Evolutionary conservation across 1,140 invertebrate species (phyloP), one percentile per base, ranked within the genome.

Genomic region (Drosophila kepulauana): DNA sequence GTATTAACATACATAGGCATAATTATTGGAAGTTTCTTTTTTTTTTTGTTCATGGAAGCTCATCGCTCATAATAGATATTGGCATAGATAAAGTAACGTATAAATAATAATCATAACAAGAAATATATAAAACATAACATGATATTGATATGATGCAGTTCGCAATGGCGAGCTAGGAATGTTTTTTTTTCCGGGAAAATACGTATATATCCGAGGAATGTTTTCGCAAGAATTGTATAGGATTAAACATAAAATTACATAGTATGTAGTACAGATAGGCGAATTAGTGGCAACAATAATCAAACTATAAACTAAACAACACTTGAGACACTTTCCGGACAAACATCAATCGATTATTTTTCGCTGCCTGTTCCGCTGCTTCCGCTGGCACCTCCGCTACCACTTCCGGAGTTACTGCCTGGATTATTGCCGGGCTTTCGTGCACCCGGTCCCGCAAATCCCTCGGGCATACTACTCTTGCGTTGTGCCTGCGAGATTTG

Each of bases 401-500:
- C 58, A 1, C 33, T 33, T 8, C 35, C 35, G 10, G 35, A 25
- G 20, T 25, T 25, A 3, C 20, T 25, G 20, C 20, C 20, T 20
- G 45, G 41, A 13, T 4, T n/a, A 43, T 13, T 13, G 20, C 4
- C 56, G 48, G 4, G 28, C 8, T 48, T 38, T 13, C 28, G n/a
- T 16, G 52, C 46, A 30, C 58, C 68, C 58, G 57, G 69, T 48
- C 5, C 33, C 20, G 16, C 63, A 6, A 81, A 75, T n/a, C 79
- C 79, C 30, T 85, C 82, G n/a, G 84, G 91, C 87, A 89, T 92
- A 72, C 91, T 92, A 58, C 82, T 91, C 81, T 92, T 92, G 38
- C 91, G 79, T 59, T 92, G 89, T 15, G 91, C 91, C 78, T 92
- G 90, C 38, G 91, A 80, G 41, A 92, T 92, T 62, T 92, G 91